Evolutionary conservation across 2,888 invertebrate species (phyloP).

Genomic region (Drosophila austrosaltans): DNA sequence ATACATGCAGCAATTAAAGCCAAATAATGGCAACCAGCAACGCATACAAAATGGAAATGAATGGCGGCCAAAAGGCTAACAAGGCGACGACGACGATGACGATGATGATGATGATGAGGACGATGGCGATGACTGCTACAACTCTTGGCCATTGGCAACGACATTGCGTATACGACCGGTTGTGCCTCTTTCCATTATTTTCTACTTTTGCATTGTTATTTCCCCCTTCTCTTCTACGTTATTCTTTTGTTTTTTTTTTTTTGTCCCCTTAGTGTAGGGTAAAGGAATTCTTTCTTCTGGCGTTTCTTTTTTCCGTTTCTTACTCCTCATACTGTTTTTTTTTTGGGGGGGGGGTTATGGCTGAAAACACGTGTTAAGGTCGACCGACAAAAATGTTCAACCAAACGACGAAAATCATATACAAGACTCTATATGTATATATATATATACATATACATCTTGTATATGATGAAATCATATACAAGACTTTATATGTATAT

Average conservation of each 20-base stretch:
- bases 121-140: constrained; percentile 56
- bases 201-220: constrained; percentile 64
- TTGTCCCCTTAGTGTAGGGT: not conserved
- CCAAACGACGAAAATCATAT: not conserved
- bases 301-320: not conserved
- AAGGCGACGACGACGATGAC: constrained; percentile 64
- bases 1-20: constrained; percentile 76
- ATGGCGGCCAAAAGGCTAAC: constrained; percentile 70
- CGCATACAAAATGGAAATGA: constrained; percentile 76
- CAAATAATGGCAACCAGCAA: constrained; percentile 75
- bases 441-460: too few relatives aligned
- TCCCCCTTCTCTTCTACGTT: constrained; percentile 19
- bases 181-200: constrained; percentile 49
- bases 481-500: too few relatives aligned
- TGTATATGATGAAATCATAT: too few relatives aligned
- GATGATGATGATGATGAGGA: constrained; percentile 58
- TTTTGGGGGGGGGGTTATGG: not conserved
- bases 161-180: constrained; percentile 70
- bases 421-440: too few relatives aligned
- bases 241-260: constrained; percentile 22
- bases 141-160: constrained; percentile 36
- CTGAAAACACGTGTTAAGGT: constrained; percentile 54
- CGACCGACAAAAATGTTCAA: constrained; percentile 24
- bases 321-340: not conserved
- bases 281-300: not conserved